Evolutionary conservation across 2,797 vertebrate species (phyloP).

Genomic region (Micrastur ruficollis): DNA sequence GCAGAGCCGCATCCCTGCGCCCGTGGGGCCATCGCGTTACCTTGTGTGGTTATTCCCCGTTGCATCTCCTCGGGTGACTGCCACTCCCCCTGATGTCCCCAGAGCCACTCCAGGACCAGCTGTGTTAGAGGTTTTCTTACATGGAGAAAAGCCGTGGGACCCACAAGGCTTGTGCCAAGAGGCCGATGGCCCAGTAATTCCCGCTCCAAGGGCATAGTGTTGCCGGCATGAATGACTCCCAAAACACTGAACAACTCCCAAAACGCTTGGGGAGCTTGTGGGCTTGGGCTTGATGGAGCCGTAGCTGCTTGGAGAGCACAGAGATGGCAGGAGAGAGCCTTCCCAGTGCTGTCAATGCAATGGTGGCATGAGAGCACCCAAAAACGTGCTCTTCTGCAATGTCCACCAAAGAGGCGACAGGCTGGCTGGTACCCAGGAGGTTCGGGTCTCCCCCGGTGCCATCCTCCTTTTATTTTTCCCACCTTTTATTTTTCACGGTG

Average conservation of each 20-base stretch:
- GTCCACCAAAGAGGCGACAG: rapidly evolving
- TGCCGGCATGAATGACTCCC: not conserved
- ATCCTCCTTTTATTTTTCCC: not conserved
- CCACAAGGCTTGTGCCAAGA: not conserved
- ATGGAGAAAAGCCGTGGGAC: not conserved
- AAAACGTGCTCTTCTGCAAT: rapidly evolving
- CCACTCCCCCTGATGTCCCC: rapidly evolving
- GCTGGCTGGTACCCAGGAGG: rapidly evolving
- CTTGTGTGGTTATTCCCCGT: rapidly evolving
- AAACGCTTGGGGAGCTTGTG: rapidly evolving
- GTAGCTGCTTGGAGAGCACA: not conserved
- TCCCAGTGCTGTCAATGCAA: rapidly evolving
- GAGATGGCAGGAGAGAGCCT: too few relatives aligned
- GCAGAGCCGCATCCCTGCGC: not conserved
- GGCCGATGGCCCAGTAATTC: rapidly evolving
- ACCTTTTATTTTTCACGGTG: not conserved
- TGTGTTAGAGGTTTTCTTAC: not conserved
- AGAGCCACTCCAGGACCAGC: not conserved
- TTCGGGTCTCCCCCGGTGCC: too few relatives aligned
- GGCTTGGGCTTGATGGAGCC: not conserved
- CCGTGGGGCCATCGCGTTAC: rapidly evolving
- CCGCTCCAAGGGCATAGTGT: rapidly evolving
- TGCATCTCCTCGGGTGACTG: not conserved
- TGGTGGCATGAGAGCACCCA: not conserved
- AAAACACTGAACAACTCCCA: rapidly evolving